Base-by-base conservation (phyloP, 2,797 vertebrate genomes). In the Sebastes miniatus region DNA sequence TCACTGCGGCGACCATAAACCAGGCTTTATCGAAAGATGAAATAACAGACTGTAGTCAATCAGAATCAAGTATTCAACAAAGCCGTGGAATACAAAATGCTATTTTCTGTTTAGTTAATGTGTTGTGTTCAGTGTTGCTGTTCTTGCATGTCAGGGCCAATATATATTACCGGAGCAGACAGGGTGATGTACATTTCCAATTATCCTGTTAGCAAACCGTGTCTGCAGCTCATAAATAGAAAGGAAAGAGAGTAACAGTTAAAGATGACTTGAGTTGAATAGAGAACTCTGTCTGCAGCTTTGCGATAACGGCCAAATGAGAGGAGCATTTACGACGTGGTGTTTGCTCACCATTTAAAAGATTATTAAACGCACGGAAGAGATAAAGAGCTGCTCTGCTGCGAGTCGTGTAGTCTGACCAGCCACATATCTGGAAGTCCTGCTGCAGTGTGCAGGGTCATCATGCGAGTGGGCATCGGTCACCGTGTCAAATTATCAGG, bases 391-490 rank as follows among this genome's bases (percentile, higher is more conserved):
- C 71, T 69, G 70, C 70, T 69, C 80, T 58, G 74, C 39, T 58
- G 61, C 31, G 73, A 84, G 63, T 75, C 64, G 5, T 43, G 65
- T 59, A 75, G 65, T 39, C 24, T 66, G 39, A 82, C 61, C 69
- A 22, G 80, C 47, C 71, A 43, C 77, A 78, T 80, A 72, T 86
- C 68, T 85, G 76, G 57, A 83, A 80, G 88, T 86, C 79, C 74
- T 69, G 54, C 84, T 66, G 50, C 75, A 36, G 31, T 20, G 29
- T 62, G 56, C 43, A 63, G 63, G 50, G 63, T 57, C 62, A 29
- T 76, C 6, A 64, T 36, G 70, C 22, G 9, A 9, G 39, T 57
- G 77, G 43, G 56, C 50, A 70, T 77, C 14, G 58, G 39, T 65
- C 47, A 73, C 77, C 16, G 18, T n/a, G 76, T 78, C 32, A 43